Conservation (phyloP, 1,140 invertebrate genomes). For the Dufourea novaeangliae region DNA sequence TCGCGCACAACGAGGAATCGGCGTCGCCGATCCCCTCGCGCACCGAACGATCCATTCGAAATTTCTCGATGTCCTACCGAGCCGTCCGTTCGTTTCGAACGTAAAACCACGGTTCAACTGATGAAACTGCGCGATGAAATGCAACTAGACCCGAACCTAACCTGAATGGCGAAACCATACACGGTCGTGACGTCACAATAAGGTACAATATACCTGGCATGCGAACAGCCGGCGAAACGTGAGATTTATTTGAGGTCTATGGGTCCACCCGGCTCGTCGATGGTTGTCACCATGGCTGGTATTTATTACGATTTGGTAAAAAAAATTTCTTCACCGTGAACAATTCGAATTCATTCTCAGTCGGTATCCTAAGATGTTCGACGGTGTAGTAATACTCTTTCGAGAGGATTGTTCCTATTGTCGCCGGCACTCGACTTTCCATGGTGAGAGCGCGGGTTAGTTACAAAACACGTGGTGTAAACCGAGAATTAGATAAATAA, state of each 20-base stretch:
- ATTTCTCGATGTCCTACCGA: not conserved
- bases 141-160: not conserved
- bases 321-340: constrained; percentile 4
- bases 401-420: constrained; percentile 12
- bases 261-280: too few species aligned
- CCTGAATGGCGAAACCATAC: not conserved
- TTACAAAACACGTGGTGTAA: not conserved
- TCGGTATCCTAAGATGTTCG: constrained; percentile 11
- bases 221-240: too few species aligned
- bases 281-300: too few species aligned
- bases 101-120: not conserved
- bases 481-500: too few species aligned
- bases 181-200: not conserved
- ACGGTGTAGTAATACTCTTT: constrained; percentile 16
- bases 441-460: not conserved
- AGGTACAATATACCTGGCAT: too few species aligned
- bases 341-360: constrained; percentile 24
- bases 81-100: not conserved
- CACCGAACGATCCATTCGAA: not conserved
- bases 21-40: not conserved
- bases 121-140: not conserved
- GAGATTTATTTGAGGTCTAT: too few species aligned
- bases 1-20: not conserved
- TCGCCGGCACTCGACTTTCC: constrained; percentile 6
- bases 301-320: not conserved